Conservation (phyloP, 2,797 vertebrate genomes). For the Sebastes cheni region DNA sequence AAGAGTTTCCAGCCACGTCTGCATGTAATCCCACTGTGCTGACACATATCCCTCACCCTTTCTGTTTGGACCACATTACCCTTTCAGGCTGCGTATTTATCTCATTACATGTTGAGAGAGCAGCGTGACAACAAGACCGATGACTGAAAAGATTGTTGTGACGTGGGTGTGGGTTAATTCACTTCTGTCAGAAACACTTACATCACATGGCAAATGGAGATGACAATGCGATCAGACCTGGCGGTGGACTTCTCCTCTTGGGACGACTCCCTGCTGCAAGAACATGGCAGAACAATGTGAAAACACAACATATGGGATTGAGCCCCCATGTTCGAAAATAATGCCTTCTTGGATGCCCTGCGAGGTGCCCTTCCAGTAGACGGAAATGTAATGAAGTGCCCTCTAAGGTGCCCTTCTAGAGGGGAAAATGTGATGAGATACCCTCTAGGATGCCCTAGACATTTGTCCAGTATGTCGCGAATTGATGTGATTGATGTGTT, state of each 20-base stretch:
- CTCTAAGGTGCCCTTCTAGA: too few species aligned
- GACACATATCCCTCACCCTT: not conserved
- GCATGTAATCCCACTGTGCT: not conserved
- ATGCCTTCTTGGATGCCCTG: too few species aligned
- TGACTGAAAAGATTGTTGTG: not conserved
- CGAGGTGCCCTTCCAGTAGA: too few species aligned
- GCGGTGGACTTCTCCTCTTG: too few species aligned
- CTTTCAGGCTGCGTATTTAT: not conserved
- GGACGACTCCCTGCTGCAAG: not conserved
- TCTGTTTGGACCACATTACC: not conserved
- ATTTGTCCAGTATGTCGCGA: too few species aligned
- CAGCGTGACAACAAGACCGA: constrained; percentile 4
- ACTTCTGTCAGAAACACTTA: not conserved
- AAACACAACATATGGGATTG: not conserved
- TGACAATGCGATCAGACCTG: not conserved
- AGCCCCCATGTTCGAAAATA: too few species aligned
- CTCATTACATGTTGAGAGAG: not conserved
- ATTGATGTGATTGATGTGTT: too few species aligned
- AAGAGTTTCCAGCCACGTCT: not conserved
- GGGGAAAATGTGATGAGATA: too few species aligned
- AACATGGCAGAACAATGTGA: not conserved
- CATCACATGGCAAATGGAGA: not conserved
- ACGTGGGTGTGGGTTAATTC: not conserved
- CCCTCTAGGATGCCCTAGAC: too few species aligned
- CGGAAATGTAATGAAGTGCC: too few species aligned